Percentiles rank a stretch among this genome's conserved stretches.
Conservation (phyloP, 1,140 invertebrate genomes). For the Magallana angulata region DNA sequence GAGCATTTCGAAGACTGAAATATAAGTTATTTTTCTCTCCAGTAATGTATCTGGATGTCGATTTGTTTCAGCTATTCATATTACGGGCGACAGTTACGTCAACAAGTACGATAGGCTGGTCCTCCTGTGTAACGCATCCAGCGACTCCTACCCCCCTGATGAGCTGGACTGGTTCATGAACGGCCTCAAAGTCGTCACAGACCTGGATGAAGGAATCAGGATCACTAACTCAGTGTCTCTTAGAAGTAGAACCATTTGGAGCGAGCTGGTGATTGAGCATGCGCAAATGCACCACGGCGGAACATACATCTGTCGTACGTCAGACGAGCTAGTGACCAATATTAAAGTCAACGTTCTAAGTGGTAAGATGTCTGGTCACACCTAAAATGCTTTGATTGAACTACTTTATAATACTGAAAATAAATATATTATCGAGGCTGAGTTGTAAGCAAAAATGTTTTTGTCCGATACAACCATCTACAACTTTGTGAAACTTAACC, state of each 20-base stretch:
- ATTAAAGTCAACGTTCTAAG: conserved; percentile 39
- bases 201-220: conserved; percentile 19
- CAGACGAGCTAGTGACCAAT: conserved; percentile 28
- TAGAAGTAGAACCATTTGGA: conserved; percentile 35
- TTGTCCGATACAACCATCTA: too few species aligned
- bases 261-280: conserved; percentile 40
- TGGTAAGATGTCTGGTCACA: background rate
- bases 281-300: conserved; percentile 40
- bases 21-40: background rate
- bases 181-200: conserved; percentile 21
- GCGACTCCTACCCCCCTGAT: conserved; percentile 23
- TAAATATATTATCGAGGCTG: too few species aligned
- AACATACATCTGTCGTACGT: conserved; percentile 39
- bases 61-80: conserved; percentile 41
- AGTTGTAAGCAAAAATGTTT: too few species aligned
- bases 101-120: conserved; percentile 27
- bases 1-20: too few species aligned
- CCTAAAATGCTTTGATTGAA: too few species aligned
- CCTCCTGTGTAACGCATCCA: conserved; percentile 28
- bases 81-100: conserved; percentile 15
- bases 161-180: conserved; percentile 50
- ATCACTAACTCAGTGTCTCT: conserved; percentile 44
- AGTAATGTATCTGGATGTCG: too few species aligned
- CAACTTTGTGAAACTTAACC: too few species aligned
- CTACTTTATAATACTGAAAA: too few species aligned